phyloP scores from a whole-genome alignment of 2,888 invertebrate genomes.

The Spisula solida region DNA sequence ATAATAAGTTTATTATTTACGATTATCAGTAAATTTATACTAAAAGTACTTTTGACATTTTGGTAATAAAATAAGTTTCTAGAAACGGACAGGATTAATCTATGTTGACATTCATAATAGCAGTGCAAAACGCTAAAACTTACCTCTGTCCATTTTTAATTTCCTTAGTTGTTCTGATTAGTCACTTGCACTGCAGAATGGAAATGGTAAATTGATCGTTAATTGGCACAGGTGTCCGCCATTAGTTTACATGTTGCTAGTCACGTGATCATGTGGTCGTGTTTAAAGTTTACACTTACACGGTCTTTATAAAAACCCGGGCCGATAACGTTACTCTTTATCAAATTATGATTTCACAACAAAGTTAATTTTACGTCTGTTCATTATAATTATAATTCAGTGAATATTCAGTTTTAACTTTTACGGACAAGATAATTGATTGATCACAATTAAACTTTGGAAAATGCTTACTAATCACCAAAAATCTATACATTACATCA shows the following conservation, averaged over 20 bases:
- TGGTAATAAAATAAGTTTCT: background rate
- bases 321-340: background rate
- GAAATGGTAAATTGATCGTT: background rate
- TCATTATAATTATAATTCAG: too few species aligned
- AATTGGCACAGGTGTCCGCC: slow-evolving; percentile 55
- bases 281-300: slow-evolving; percentile 3
- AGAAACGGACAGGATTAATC: background rate
- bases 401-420: too few species aligned
- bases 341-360: too few species aligned
- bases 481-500: too few species aligned
- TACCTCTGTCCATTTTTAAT: slow-evolving; percentile 22
- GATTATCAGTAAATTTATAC: too few species aligned
- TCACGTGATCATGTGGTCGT: slow-evolving; percentile 71
- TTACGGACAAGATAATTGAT: too few species aligned
- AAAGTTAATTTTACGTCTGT: too few species aligned
- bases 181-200: background rate
- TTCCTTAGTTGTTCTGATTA: background rate
- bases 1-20: background rate
- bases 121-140: background rate
- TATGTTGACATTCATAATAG: background rate
- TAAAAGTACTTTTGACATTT: too few species aligned
- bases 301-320: background rate
- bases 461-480: too few species aligned
- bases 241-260: slow-evolving; percentile 78
- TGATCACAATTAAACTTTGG: too few species aligned